These are phyloP conservation scores for Sciurus carolinensis DNA, from an alignment of 2,797 vertebrate genomes.

Conservation along the genomic window DNA sequence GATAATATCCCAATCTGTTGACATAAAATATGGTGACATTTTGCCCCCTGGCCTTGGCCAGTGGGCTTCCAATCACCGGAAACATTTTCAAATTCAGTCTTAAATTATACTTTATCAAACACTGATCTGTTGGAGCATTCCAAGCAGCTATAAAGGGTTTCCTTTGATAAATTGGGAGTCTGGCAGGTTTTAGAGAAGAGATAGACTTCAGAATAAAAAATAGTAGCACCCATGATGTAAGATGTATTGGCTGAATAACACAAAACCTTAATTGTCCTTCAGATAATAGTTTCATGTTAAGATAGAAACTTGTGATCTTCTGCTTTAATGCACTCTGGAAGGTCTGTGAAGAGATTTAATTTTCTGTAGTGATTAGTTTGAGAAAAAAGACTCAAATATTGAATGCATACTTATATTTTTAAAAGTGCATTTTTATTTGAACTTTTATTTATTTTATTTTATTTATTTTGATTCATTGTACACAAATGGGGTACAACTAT, in stretches of 20 bases:
- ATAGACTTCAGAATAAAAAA: slow-evolving; percentile 74
- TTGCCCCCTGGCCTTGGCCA: slow-evolving; percentile 91
- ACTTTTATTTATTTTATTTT: background rate
- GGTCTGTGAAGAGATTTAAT: slow-evolving; percentile 58
- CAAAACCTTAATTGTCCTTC: slow-evolving; percentile 60
- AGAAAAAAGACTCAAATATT: slow-evolving; percentile 7
- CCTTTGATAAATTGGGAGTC: slow-evolving; percentile 89
- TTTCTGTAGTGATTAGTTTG: slow-evolving; percentile 48
- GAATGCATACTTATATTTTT: slow-evolving; percentile 1
- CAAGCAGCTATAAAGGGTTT: slow-evolving; percentile 92
- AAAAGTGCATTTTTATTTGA: background rate
- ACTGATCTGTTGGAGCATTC: slow-evolving; percentile 92
- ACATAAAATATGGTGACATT: slow-evolving; percentile 94
- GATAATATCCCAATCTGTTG: slow-evolving; percentile 92
- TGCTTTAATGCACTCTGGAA: slow-evolving; percentile 28
- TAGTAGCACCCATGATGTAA: slow-evolving; percentile 37
- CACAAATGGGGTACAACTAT: no score
- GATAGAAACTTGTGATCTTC: background rate
- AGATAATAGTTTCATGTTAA: slow-evolving; percentile 53
- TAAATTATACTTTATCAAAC: slow-evolving; percentile 90
- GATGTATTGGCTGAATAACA: slow-evolving; percentile 54
- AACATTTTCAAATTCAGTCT: slow-evolving; percentile 90
- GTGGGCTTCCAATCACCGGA: slow-evolving; percentile 90
- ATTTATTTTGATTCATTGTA: background rate
- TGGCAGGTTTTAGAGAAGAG: slow-evolving; percentile 91